Evolutionary conservation across 2,113 vertebrate species (phyloP), one percentile per base, ranked within the genome.

Genomic region (Epinephelus cyanopodus): DNA sequence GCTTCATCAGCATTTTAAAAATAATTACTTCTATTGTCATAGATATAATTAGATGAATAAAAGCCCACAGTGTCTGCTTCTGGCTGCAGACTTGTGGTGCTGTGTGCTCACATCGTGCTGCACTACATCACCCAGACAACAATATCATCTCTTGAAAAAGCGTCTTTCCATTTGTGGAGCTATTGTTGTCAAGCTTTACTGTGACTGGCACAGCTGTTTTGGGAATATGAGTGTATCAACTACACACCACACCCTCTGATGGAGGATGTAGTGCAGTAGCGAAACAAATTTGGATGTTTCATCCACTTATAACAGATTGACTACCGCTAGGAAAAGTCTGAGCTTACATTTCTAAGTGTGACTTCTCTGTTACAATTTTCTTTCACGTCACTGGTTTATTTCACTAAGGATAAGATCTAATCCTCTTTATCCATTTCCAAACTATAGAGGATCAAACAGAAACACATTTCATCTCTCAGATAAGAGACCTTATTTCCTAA

Each of bases 401-500:
- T 48, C 6, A n/a, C 45, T 33, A 15, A 27, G 47, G 56, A 72
- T 79, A 12, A 69, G 42, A 2, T 37, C 1, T 67, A 73, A 66
- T 50, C 45, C 19, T n/a, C n/a, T 54, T 13, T 4, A 81, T 74
- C 68, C 42, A 53, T 72, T 45, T 79, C 27, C 39, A 83, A 73
- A 78, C 33, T 14, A 37, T 10, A 33, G 15, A 27, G 23, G 33
- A 71, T 73, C 23, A 77, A 33, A 63, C 5, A 21, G 14, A 54
- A 33, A 69, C 53, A 72, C 14, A 52, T 3, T 50, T 75, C 67
- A 62, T 62, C 65, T 64, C 4, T 27, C 50, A 47, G 72, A 68
- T 56, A 33, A 88, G 45, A 47, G 48, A 78, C 76, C 60, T 50
- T 25, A 53, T 63, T 77, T 74, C 14, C 13, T n/a, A 62, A 68